These are phyloP conservation scores for Epizoanthus stellaris DNA, from an alignment of 92 coral and sea anemone genomes.

Conservation along the genomic window DNA sequence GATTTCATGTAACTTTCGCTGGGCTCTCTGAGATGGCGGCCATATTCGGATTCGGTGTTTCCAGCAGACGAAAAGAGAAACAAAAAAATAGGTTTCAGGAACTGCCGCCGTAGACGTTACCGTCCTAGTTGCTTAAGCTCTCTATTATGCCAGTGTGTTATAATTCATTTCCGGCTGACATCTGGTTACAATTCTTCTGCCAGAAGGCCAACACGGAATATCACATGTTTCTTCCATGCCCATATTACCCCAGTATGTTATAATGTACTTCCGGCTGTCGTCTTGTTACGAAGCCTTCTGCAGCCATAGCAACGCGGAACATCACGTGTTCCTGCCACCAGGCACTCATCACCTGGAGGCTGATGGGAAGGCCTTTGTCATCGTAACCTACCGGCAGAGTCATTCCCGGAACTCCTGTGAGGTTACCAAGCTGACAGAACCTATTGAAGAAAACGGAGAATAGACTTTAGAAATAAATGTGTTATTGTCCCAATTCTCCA, in stretches of 20 bases:
- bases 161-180: no score
- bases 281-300: slow-evolving; percentile 69
- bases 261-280: slow-evolving; percentile 74
- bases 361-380: slow-evolving; percentile 86
- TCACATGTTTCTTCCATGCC: no score
- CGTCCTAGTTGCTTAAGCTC: no score
- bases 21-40: no score
- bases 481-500: neutral
- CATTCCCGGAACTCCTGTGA: slow-evolving; percentile 89
- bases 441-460: slow-evolving; percentile 46
- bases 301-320: slow-evolving; percentile 89
- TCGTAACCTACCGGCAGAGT: slow-evolving; percentile 95
- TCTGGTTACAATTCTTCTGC: no score
- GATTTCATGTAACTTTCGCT: no score
- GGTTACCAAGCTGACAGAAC: slow-evolving; percentile 81
- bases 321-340: slow-evolving; percentile 99
- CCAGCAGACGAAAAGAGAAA: no score
- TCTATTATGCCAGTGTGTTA: no score
- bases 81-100: no score
- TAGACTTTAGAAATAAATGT: neutral
- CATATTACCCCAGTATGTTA: slow-evolving; percentile 39
- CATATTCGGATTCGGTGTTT: no score
- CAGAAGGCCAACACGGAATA: no score
- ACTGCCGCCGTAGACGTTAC: no score
- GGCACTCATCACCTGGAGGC: slow-evolving; percentile 93